phyloP scores from a whole-genome alignment of 2,797 vertebrate species.

The Coilia nasus region DNA sequence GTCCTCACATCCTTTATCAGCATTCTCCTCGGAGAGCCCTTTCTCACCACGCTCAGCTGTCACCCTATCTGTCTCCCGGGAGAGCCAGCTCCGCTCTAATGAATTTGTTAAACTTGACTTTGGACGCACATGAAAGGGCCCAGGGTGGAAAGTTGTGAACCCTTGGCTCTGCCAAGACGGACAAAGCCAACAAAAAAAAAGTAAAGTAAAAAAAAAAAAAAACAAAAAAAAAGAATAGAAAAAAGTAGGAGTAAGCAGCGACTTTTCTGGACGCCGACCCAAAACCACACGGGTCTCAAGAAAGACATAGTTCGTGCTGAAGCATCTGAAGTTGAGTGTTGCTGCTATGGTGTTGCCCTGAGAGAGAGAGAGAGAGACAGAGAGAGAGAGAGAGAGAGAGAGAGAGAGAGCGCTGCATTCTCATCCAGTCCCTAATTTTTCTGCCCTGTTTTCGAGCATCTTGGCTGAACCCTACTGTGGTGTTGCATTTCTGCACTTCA shows the following conservation, averaged over 20 bases:
- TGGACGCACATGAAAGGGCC: slow-evolving; percentile 67
- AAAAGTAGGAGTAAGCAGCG: slow-evolving; percentile 46
- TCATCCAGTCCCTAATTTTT: background rate
- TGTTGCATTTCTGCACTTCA: slow-evolving; percentile 41
- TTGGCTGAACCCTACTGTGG: background rate
- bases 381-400: no score
- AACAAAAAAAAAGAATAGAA: background rate
- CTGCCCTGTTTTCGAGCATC: background rate
- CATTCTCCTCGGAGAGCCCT: slow-evolving; percentile 42
- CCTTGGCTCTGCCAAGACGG: slow-evolving; percentile 55
- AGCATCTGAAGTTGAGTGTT: slow-evolving; percentile 12
- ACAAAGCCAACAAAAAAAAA: slow-evolving; percentile 44
- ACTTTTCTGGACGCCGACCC: slow-evolving; percentile 12
- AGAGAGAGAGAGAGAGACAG: background rate
- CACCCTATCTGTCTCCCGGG: slow-evolving; percentile 53
- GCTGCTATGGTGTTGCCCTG: background rate
- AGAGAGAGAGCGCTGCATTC: background rate
- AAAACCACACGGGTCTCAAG: slow-evolving; percentile 47
- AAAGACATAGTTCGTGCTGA: slow-evolving; percentile 54
- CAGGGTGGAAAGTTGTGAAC: slow-evolving; percentile 56
- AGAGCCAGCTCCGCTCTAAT: slow-evolving; percentile 61
- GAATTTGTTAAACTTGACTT: slow-evolving; percentile 68
- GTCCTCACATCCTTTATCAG: slow-evolving; percentile 52
- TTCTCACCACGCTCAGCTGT: slow-evolving; percentile 50
- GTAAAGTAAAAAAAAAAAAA: slow-evolving; percentile 14